These are phyloP conservation scores for Hydrozoanthus gracilis DNA, from an alignment of 92 coral and sea anemone genomes.

Conservation along the genomic window DNA sequence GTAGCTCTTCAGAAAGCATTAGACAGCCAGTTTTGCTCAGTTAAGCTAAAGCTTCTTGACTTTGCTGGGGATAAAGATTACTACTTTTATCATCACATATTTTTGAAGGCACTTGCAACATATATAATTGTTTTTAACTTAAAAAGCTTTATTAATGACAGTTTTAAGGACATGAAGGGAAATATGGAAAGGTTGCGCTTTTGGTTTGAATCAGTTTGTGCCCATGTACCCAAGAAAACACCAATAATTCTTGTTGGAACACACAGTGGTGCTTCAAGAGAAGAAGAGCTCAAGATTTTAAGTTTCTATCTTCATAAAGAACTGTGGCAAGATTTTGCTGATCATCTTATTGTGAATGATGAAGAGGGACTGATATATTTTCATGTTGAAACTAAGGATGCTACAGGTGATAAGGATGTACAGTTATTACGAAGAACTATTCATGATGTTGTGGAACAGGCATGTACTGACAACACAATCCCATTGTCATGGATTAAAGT, in stretches of 20 bases:
- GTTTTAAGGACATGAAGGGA: constrained; percentile 3
- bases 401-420: constrained; percentile 44
- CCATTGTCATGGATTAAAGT: constrained; percentile 68
- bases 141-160: background rate
- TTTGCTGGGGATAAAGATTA: constrained; percentile 70
- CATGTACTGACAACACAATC: constrained; percentile 21
- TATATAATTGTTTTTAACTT: constrained; percentile 59
- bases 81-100: constrained; percentile 59
- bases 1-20: constrained; percentile 55
- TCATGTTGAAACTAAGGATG: constrained; percentile 61
- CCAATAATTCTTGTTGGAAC: constrained; percentile 65
- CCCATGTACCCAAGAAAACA: constrained; percentile 41
- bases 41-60: constrained; percentile 61
- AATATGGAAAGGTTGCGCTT: constrained; percentile 45
- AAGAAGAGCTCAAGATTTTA: background rate
- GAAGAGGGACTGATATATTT: constrained; percentile 51
- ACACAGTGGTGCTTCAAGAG: constrained; percentile 46
- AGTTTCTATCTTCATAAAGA: constrained; percentile 25
- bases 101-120: constrained; percentile 46
- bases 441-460: constrained; percentile 44
- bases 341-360: constrained; percentile 47
- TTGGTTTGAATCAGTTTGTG: constrained; percentile 66
- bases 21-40: constrained; percentile 26
- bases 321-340: constrained; percentile 52
- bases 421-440: constrained; percentile 41